A percentile compares a stretch with the other conserved stretches of the same genome.
These are phyloP conservation scores for Amphilophus citrinellus DNA, from an alignment of 2,113 vertebrate genomes.

Conservation along the genomic window DNA sequence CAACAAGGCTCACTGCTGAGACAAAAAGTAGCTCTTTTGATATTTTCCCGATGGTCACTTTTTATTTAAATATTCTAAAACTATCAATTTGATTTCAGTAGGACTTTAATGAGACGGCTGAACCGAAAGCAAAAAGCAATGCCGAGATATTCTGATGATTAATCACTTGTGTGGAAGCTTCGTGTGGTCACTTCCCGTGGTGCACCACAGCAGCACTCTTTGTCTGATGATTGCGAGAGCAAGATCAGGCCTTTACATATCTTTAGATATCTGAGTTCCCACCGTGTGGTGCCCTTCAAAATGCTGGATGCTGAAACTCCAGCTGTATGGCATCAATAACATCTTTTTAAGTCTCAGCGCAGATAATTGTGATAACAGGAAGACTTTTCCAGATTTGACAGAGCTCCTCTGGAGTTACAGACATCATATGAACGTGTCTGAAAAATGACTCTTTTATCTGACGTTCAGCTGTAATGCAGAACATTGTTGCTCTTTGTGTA, in stretches of 20 bases:
- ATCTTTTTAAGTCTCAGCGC: background rate
- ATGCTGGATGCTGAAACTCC: background rate
- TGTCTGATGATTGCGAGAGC: background rate
- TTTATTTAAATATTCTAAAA: background rate
- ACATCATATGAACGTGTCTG: background rate
- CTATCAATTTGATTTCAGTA: background rate
- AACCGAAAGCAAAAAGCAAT: background rate
- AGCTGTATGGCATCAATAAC: background rate
- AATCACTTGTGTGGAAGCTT: background rate
- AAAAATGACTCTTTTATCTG: background rate
- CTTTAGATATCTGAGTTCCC: background rate
- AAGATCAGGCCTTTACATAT: conserved; percentile 2
- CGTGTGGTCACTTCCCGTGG: background rate
- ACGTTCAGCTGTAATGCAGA: background rate
- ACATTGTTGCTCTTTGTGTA: background rate
- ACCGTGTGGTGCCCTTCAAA: background rate
- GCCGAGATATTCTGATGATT: background rate
- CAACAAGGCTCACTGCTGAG: background rate
- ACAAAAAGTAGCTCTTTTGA: background rate
- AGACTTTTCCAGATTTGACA: background rate
- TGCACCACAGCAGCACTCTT: background rate
- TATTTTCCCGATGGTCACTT: background rate
- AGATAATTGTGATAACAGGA: background rate
- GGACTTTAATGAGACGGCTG: background rate
- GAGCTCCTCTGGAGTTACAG: background rate